Base-by-base conservation (phyloP, 2,888 invertebrate species). In the Hyposoter didymator region DNA sequence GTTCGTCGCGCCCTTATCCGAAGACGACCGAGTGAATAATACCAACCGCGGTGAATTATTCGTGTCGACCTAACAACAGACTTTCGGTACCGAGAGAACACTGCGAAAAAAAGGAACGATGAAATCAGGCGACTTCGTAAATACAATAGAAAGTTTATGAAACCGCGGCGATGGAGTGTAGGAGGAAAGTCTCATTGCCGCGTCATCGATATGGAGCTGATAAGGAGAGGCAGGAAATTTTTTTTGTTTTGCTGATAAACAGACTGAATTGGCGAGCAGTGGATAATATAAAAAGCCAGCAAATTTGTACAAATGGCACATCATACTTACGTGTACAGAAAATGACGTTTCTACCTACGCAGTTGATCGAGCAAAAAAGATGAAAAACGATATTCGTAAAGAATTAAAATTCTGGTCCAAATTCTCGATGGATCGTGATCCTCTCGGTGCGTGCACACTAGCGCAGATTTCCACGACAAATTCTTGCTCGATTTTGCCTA, bases 191-290 rank as follows among this genome's bases (percentile, higher is more conserved):
- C 47, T 73, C 35, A 70, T 74, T 84, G 52, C 62, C 74, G 64
- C 69, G 73, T 74, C 74, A 62, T 84, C 82, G 69, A 84, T 84
- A 82, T 84, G 78, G 70, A 47, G 59, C 67, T 49, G 81, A 82
- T 82, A 84, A 75, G 74, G 32, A 55, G 78, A 22, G 67, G 35
- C 69, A 39, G 35, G 47, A 43, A 47, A 32, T 35, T 82, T 32
- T 28, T 83, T 67, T 52, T 70, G 59, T 55, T 70, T 69, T 43
- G 7, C 78, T 62, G 78, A 78, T 78, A 78, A 69, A 69, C 47
- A 43, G 45, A 78, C 12, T 19, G 43, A 45, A 78, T 69, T 55
- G 45, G 22, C 39, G 32, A 32, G 4, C n/a, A n/a, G n/a, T 43
- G 32, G 35, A 28, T 19, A 43, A 67, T 35, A 66, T 45, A 67